A percentile compares a stretch with the other conserved stretches of the same genome.
Evolutionary conservation across 2,113 vertebrate genomes (phyloP).

Genomic region (Lophotis ruficrista): DNA sequence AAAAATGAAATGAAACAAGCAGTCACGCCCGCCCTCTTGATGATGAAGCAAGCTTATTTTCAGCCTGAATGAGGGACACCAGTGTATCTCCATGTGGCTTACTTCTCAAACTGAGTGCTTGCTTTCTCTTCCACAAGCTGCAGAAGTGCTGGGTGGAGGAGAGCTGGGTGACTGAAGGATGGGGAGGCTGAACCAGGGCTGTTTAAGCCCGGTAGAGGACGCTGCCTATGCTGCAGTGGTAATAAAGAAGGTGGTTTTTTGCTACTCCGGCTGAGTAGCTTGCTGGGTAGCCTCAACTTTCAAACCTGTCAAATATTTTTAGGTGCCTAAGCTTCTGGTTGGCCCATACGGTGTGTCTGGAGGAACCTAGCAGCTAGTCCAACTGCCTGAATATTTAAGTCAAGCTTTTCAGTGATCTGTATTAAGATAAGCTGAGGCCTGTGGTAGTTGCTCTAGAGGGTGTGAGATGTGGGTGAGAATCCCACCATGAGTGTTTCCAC

Average conservation of each 20-base stretch:
- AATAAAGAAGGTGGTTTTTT: not conserved
- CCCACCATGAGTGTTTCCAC: not conserved
- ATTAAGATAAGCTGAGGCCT: not conserved
- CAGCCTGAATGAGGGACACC: not conserved
- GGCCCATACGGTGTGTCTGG: not conserved
- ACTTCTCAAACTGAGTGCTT: not conserved
- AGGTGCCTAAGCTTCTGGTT: not conserved
- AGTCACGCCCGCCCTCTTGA: accelerated
- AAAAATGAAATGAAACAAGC: not conserved
- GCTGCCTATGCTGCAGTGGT: not conserved
- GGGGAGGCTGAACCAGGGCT: not conserved
- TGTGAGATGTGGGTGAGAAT: not conserved
- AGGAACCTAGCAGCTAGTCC: not conserved
- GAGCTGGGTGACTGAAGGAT: not conserved
- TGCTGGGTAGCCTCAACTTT: not conserved
- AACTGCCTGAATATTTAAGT: not conserved
- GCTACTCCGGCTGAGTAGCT: not conserved
- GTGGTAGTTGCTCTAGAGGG: not conserved
- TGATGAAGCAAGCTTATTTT: not conserved
- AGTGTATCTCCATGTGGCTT: not conserved
- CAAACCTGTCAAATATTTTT: not conserved
- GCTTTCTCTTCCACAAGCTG: not conserved
- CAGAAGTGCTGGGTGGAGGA: not conserved
- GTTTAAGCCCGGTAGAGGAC: not conserved
- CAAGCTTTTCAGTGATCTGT: not conserved